Evolutionary conservation across 2,113 vertebrate genomes (phyloP).

Genomic region (Zapus hudsonius): DNA sequence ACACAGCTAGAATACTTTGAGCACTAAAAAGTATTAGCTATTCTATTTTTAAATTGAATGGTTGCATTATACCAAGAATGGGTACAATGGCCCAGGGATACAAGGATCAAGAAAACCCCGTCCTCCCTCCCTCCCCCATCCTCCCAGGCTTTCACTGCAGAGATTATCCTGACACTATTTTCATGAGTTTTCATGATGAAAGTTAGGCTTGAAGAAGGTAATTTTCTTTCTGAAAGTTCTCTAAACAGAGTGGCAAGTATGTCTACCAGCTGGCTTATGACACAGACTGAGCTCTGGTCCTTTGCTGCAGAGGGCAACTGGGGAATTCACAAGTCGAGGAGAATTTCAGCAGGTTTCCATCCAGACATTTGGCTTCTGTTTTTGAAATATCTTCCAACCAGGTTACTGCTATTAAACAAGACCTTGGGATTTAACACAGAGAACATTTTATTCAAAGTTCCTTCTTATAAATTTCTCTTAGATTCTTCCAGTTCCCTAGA

Average conservation of each 20-base stretch:
- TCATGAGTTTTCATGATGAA: not conserved
- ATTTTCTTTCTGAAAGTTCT: not conserved
- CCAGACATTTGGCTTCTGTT: not conserved
- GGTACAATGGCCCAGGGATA: not conserved
- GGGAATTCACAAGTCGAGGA: rapidly evolving
- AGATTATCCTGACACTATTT: not conserved
- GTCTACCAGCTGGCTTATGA: not conserved
- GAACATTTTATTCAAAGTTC: not conserved
- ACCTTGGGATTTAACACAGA: not conserved
- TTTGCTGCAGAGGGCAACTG: not conserved
- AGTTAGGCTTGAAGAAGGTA: not conserved
- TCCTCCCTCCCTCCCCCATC: no score
- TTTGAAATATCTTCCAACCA: not conserved
- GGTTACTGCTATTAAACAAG: not conserved
- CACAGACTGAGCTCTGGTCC: not conserved
- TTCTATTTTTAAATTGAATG: not conserved
- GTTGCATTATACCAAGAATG: not conserved
- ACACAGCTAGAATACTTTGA: not conserved
- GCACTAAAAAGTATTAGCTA: not conserved
- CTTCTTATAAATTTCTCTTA: not conserved
- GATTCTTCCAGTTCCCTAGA: not conserved
- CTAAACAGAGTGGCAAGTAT: not conserved
- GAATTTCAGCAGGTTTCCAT: not conserved
- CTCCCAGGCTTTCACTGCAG: not conserved
- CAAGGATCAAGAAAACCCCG: not conserved